These are phyloP conservation scores for rat (Rattus norvegicus) DNA, from an alignment of 2,113 vertebrate species.

Conservation along the genomic window DNA sequence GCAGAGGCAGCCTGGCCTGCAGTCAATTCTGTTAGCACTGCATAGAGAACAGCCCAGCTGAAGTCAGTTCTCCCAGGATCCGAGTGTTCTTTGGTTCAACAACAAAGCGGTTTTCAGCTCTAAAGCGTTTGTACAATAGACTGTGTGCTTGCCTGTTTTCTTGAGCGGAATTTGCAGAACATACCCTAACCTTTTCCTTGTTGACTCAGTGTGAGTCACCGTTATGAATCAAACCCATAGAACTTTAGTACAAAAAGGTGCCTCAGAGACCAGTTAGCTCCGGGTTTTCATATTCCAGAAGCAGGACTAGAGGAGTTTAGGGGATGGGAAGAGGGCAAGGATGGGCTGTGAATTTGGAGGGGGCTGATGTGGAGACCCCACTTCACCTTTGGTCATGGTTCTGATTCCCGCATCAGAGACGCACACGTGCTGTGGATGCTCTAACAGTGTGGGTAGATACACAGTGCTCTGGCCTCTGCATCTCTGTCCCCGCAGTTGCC, in stretches of 20 bases:
- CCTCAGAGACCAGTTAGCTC: not conserved
- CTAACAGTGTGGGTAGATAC: not conserved
- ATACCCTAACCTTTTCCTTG: not conserved
- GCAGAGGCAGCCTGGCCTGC: too few relatives aligned
- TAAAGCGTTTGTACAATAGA: not conserved
- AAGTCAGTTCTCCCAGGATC: not conserved
- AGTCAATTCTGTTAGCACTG: too few relatives aligned
- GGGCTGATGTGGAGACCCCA: not conserved
- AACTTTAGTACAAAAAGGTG: not conserved
- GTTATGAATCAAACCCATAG: not conserved
- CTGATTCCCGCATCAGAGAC: rapidly evolving
- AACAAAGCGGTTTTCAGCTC: not conserved
- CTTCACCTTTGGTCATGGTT: not conserved
- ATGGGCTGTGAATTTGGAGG: not conserved
- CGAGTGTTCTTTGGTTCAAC: not conserved
- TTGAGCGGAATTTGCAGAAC: not conserved
- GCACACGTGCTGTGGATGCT: too few relatives aligned
- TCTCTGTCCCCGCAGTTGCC: not conserved
- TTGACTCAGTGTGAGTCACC: constrained; percentile 50
- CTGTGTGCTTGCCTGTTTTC: not conserved
- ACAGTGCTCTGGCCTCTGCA: not conserved
- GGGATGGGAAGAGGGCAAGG: too few relatives aligned
- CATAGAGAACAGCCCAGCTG: not conserved
- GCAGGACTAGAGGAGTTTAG: rapidly evolving
- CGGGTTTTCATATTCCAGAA: rapidly evolving